Percentiles rank a stretch among this genome's conserved stretches.
These are phyloP conservation scores for Xenus cinereus DNA, from an alignment of 2,113 vertebrate genomes.

Conservation along the genomic window DNA sequence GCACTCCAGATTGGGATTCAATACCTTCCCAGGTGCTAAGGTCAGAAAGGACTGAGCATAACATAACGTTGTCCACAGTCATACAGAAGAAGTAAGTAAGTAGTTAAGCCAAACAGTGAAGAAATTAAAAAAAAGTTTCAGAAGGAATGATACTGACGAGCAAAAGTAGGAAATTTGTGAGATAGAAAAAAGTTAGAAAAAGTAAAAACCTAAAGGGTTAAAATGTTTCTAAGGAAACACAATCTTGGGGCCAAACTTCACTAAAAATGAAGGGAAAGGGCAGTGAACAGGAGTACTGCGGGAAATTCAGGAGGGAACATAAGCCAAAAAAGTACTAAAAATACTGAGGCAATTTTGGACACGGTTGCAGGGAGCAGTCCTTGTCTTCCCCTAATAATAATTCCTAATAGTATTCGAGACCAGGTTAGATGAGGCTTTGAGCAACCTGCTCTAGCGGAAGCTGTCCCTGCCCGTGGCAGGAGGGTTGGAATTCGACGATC, in stretches of 20 bases:
- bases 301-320: not conserved
- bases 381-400: not conserved
- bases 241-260: not conserved
- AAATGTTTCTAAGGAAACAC: not conserved
- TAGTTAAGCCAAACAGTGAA: not conserved
- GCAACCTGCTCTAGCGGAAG: not conserved
- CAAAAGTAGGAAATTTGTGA: not conserved
- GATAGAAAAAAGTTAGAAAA: not conserved
- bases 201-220: not conserved
- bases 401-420: not conserved
- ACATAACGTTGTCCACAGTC: not conserved
- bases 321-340: not conserved
- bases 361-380: not conserved
- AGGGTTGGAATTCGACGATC: not conserved
- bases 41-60: not conserved
- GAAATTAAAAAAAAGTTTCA: not conserved
- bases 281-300: not conserved
- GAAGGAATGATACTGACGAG: not conserved
- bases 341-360: not conserved
- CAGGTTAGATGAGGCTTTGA: not conserved
- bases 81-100: not conserved
- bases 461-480: not conserved
- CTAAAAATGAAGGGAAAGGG: not conserved
- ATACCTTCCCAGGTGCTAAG: not conserved
- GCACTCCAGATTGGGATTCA: not conserved